phyloP scores from a whole-genome alignment of 1,140 invertebrate genomes.

The Mya arenaria region DNA sequence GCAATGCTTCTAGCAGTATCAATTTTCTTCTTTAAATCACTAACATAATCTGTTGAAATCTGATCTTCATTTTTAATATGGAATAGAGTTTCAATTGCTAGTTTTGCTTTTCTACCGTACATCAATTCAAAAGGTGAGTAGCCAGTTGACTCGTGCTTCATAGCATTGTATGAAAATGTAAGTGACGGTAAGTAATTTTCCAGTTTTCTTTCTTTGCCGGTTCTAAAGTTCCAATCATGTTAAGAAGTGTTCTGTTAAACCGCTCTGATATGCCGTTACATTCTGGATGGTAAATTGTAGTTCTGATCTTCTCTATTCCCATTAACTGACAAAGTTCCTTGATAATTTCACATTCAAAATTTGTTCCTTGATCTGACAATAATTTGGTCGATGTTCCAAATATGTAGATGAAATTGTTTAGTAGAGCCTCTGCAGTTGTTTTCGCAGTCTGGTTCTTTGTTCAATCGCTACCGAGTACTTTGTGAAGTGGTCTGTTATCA shows the following conservation, averaged over 20 bases:
- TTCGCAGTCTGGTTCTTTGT: conserved; percentile 50
- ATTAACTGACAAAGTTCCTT: conserved; percentile 26
- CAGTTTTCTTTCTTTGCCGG: conserved; percentile 14
- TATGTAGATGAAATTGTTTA: conserved; percentile 10
- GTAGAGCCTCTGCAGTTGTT: conserved; percentile 41
- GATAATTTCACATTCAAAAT: conserved; percentile 44
- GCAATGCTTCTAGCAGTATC: background rate
- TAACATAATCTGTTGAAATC: conserved; percentile 7
- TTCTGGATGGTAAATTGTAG: conserved; percentile 36
- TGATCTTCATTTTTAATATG: background rate
- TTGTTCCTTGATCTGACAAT: conserved; percentile 42
- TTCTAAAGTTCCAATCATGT: conserved; percentile 19
- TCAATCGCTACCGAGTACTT: conserved; percentile 28
- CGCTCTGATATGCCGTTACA: conserved; percentile 31
- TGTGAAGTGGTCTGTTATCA: conserved; percentile 54
- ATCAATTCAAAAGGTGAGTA: conserved; percentile 35
- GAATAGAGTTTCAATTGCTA: conserved; percentile 22
- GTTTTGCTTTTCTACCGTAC: conserved; percentile 26
- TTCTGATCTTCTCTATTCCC: conserved; percentile 27
- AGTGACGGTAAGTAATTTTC: conserved; percentile 19
- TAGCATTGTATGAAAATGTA: conserved; percentile 21
- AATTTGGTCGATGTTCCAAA: conserved; percentile 26
- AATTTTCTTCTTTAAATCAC: background rate
- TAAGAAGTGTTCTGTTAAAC: conserved; percentile 35
- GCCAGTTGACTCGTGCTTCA: conserved; percentile 13